Evolutionary conservation across 2,797 vertebrate genomes (phyloP), one percentile per base, ranked within the genome.

Genomic region (Lacerta viridis): DNA sequence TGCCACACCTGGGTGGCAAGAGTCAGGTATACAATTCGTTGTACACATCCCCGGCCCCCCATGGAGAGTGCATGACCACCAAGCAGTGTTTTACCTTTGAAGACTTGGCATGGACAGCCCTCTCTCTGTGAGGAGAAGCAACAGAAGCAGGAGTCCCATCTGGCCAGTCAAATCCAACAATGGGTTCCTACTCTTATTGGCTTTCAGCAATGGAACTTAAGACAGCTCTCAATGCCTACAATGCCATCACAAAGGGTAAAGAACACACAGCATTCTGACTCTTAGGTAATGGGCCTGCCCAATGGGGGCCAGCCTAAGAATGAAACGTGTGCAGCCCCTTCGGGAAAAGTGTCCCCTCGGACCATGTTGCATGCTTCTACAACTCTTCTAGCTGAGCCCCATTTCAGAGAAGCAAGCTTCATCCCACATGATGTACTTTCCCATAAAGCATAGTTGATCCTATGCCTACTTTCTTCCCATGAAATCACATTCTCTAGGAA

Each of bases 1-100:
- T 78, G 79, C 25, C 39, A 27, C 4, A 36, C 46, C 8, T 23
- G 6, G 29, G 18, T 55, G 17, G 20, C 23, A 46, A n/a, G n/a
- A 13, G 4, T 41, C 64, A 36, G 0, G 29, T 43, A n/a, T 20
- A 23, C 3, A 25, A 6, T n/a, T 25, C n/a, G 18, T 41, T 50
- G 72, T 86, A 43, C 36, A 78, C 46, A 50, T 41, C 83, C 23
- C 86, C 82, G 39, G 0, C 64, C 0, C 27, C 39, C 39, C 39
- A 20, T 43, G 39, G n/a, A 50, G 20, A 43, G 7, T 61, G 13
- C 50, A 74, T 3, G 18, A 41, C 5, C 50, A n/a, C 43, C 20
- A 8, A 2, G 9, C 23, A 36, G 2, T 61, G 10, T 92, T 18
- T 74, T 80, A 96, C 95, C 95, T 95, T 71, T 90, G 81, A 7